Evolutionary conservation across 1,140 invertebrate genomes (phyloP).

Genomic region (Mizuhopecten yessoensis): DNA sequence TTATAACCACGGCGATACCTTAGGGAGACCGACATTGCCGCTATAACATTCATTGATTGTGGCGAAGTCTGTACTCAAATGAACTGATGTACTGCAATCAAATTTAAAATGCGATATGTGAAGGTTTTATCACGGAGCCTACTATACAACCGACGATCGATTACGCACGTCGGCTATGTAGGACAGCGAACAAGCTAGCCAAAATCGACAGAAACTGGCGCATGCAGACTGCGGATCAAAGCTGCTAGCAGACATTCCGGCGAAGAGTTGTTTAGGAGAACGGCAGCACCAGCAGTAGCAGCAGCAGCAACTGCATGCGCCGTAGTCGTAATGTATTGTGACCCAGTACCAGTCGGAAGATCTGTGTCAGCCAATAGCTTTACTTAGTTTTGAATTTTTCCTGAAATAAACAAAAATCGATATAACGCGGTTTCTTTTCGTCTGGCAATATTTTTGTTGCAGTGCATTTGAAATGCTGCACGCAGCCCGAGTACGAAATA

Average conservation of each 20-base stretch:
- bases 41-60: too few species aligned
- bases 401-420: slow-evolving; percentile 36
- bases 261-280: slow-evolving; percentile 4
- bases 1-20: too few species aligned
- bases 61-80: background rate
- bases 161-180: slow-evolving; percentile 13
- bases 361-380: slow-evolving; percentile 30
- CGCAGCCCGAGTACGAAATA: background rate
- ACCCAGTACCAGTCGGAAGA: slow-evolving; percentile 8
- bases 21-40: too few species aligned
- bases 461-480: slow-evolving; percentile 33
- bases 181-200: slow-evolving; percentile 35
- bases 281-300: background rate
- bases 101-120: slow-evolving; percentile 39
- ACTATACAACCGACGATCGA: slow-evolving; percentile 32
- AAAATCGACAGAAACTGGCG: slow-evolving; percentile 24
- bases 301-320: slow-evolving; percentile 36
- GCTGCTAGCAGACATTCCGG: slow-evolving; percentile 22
- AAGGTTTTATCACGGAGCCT: slow-evolving; percentile 31
- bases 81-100: slow-evolving; percentile 38
- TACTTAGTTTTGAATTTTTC: slow-evolving; percentile 38
- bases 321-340: slow-evolving; percentile 33
- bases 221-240: slow-evolving; percentile 25
- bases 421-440: slow-evolving; percentile 20
- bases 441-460: slow-evolving; percentile 32